A percentile compares a stretch with the other conserved stretches of the same genome.
phyloP scores from a whole-genome alignment of 2,888 invertebrate species.

The Tinea trinotella region DNA sequence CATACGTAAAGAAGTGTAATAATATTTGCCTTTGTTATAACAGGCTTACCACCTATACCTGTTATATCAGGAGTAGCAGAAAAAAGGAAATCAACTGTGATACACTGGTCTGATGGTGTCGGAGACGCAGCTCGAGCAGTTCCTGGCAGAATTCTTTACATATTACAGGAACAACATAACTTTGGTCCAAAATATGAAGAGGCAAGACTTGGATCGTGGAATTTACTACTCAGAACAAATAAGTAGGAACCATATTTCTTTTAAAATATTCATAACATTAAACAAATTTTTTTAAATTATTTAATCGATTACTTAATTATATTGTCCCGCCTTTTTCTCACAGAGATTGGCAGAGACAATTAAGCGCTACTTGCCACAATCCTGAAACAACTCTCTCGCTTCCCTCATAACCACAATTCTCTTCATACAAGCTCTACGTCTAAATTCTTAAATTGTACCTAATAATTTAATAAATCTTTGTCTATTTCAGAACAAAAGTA shows the following conservation, averaged over 20 bases:
- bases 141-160: constrained; percentile 61
- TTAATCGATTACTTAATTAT: no score
- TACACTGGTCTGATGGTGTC: constrained; percentile 60
- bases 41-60: constrained; percentile 77
- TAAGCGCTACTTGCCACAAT: no score
- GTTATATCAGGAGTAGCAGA: constrained; percentile 72
- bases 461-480: constrained; percentile 2
- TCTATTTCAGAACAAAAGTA: constrained; percentile 53
- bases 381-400: no score
- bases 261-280: no score
- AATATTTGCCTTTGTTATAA: no score
- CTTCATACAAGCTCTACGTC: no score
- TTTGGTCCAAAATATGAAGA: constrained; percentile 77
- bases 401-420: no score
- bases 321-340: no score
- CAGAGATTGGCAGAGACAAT: no score
- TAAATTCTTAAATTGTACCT: constrained; percentile 15
- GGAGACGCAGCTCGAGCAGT: constrained; percentile 57
- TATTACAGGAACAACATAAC: constrained; percentile 80
- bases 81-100: constrained; percentile 57
- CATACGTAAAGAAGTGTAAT: no score
- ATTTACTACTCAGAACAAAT: constrained; percentile 63
- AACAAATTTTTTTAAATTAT: no score
- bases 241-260: constrained; percentile 38
- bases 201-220: constrained; percentile 77